A percentile compares a stretch with the other conserved stretches of the same genome.
phyloP scores from a whole-genome alignment of 2,888 invertebrate genomes.

The Dastarcus helophoroides region DNA sequence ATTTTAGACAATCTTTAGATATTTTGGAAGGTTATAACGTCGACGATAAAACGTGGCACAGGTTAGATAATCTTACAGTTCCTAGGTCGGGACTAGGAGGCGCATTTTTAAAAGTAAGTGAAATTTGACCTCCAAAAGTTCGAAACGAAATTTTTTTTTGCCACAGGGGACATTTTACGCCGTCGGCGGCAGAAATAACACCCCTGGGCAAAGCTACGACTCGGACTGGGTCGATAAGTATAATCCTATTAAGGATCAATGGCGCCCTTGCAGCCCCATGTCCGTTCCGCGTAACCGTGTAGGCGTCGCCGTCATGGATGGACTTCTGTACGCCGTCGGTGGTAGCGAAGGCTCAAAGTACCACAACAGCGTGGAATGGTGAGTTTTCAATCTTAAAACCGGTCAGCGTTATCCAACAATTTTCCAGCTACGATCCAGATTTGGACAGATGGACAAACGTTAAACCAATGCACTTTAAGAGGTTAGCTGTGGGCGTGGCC shows the following conservation, averaged over 20 bases:
- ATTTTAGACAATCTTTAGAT: constrained; percentile 74
- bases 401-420: no score
- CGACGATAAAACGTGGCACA: constrained; percentile 74
- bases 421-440: constrained; percentile 81
- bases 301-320: constrained; percentile 91
- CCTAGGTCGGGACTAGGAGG: constrained; percentile 82
- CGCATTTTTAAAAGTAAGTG: constrained; percentile 60
- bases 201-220: constrained; percentile 76
- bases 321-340: constrained; percentile 81
- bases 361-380: constrained; percentile 85
- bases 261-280: constrained; percentile 83
- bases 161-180: constrained; percentile 74
- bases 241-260: constrained; percentile 74
- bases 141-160: constrained; percentile 4
- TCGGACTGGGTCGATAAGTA: constrained; percentile 83
- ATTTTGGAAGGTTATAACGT: constrained; percentile 81
- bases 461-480: constrained; percentile 61
- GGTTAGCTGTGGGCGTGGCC: constrained; percentile 71
- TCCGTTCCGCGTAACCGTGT: constrained; percentile 78
- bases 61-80: constrained; percentile 70
- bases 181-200: constrained; percentile 85
- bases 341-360: constrained; percentile 79
- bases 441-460: constrained; percentile 69
- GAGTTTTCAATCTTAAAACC: no score
- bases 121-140: background rate